Conservation (phyloP, 1,140 invertebrate genomes). For the Bilobella aurantiaca region DNA sequence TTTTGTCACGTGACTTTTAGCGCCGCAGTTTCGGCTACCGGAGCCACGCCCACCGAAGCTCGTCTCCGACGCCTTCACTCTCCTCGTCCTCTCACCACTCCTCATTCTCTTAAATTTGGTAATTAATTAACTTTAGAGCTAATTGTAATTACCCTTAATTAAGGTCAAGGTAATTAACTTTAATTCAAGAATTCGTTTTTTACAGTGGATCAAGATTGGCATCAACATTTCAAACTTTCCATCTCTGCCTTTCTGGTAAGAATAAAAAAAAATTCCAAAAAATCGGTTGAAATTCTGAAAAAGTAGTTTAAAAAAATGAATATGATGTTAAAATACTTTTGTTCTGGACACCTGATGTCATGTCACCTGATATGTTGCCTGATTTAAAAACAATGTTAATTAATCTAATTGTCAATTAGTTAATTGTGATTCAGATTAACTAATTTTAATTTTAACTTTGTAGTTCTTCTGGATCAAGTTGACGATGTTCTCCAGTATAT, state of each 20-base stretch:
- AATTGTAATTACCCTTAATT: too few relatives aligned
- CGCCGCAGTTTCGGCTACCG: conserved; percentile 85
- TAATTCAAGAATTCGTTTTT: conserved; percentile 19
- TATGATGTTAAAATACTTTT: conserved; percentile 32
- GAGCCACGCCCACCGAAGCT: conserved; percentile 76
- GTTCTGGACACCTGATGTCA: conserved; percentile 25
- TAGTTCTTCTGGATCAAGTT: conserved; percentile 32
- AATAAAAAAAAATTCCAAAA: not conserved
- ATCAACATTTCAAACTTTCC: conserved; percentile 81
- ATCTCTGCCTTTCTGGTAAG: conserved; percentile 64
- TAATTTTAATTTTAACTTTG: conserved; percentile 10
- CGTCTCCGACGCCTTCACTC: conserved; percentile 84
- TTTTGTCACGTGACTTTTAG: conserved; percentile 42
- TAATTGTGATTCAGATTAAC: not conserved
- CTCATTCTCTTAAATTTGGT: conserved; percentile 68
- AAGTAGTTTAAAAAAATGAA: too few relatives aligned
- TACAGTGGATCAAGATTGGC: conserved; percentile 75
- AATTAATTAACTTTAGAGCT: too few relatives aligned
- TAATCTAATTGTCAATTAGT: not conserved
- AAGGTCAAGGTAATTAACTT: not conserved
- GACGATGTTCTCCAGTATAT: conserved; percentile 34
- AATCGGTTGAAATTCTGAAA: too few relatives aligned
- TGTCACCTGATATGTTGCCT: conserved; percentile 12
- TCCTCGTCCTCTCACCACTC: conserved; percentile 67
- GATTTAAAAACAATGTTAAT: not conserved